Conservation (phyloP, 2,888 invertebrate genomes). For the Sinelater perroti region DNA sequence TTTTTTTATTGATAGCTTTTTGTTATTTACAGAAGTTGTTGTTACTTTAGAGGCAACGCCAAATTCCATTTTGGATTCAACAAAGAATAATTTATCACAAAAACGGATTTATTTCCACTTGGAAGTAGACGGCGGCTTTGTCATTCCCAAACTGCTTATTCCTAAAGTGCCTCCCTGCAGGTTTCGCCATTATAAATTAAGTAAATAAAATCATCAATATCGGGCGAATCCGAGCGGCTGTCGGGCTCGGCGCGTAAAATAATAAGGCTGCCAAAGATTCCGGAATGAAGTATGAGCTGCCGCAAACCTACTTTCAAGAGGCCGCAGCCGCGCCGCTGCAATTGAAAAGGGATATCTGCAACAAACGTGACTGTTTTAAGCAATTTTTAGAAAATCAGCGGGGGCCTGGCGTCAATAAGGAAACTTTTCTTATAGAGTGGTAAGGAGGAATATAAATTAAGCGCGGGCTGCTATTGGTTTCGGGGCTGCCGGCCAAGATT, state of each 20-base stretch:
- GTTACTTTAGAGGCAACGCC: no score
- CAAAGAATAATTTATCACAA: no score
- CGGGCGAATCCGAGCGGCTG: neutral
- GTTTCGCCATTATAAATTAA: neutral
- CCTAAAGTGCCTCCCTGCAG: no score
- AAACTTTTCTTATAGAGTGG: neutral
- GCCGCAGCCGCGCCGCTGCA: slow-evolving; percentile 2
- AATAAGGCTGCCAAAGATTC: slow-evolving; percentile 4
- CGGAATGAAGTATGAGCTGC: slow-evolving; percentile 5
- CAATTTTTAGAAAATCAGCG: slow-evolving; percentile 5
- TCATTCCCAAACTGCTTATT: no score
- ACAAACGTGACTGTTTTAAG: slow-evolving; percentile 10
- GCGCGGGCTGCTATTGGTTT: no score
- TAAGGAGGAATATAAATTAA: no score
- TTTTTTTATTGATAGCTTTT: no score
- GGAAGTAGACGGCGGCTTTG: no score
- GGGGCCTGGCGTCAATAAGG: neutral
- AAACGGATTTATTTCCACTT: no score
- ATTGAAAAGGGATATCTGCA: slow-evolving; percentile 7
- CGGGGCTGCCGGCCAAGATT: no score
- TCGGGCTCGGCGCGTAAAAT: neutral
- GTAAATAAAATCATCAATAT: neutral
- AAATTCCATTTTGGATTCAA: no score
- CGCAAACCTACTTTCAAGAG: slow-evolving; percentile 10
- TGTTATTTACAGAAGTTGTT: no score